Percentiles rank a stretch among this genome's conserved stretches.
These are phyloP conservation scores for Mus minutoides DNA, from an alignment of 2,797 vertebrate genomes.

Conservation along the genomic window DNA sequence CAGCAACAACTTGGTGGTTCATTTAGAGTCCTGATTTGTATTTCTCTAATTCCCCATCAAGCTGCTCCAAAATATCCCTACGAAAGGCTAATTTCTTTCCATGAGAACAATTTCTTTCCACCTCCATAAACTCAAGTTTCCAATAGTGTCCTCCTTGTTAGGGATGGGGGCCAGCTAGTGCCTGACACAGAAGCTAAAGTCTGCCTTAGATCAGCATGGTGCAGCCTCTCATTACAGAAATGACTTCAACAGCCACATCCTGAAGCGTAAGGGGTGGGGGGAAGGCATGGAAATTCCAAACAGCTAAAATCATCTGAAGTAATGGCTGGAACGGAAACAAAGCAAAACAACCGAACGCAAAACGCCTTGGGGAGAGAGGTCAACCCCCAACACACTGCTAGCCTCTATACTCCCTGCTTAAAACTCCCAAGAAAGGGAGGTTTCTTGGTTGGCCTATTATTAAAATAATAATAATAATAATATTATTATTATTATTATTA, in stretches of 20 bases:
- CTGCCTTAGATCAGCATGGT: slow-evolving; percentile 6
- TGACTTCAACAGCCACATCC: slow-evolving; percentile 70
- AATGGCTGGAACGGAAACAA: background rate
- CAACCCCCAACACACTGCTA: slow-evolving; percentile 6
- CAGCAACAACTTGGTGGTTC: background rate
- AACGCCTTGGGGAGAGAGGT: slow-evolving; percentile 38
- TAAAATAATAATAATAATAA: slow-evolving; percentile 58
- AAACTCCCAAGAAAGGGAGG: slow-evolving; percentile 21
- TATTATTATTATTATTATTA: no score
- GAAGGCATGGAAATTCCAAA: slow-evolving; percentile 64
- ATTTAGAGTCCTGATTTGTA: background rate
- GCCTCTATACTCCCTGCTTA: slow-evolving; percentile 43
- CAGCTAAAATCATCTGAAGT: slow-evolving; percentile 51
- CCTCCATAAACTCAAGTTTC: background rate
- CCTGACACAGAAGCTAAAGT: slow-evolving; percentile 34
- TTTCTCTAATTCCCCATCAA: slow-evolving; percentile 27
- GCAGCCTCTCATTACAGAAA: slow-evolving; percentile 66
- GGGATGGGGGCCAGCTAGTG: background rate
- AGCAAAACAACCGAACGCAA: slow-evolving; percentile 29
- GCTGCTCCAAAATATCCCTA: background rate
- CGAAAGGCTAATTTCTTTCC: background rate
- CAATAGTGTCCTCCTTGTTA: slow-evolving; percentile 35
- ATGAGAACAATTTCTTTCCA: background rate
- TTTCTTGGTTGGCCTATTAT: slow-evolving; percentile 82
- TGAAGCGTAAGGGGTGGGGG: background rate